Evolutionary conservation across 2,113 vertebrate genomes (phyloP), one percentile per base, ranked within the genome.

Genomic region (Ondatra zibethicus): DNA sequence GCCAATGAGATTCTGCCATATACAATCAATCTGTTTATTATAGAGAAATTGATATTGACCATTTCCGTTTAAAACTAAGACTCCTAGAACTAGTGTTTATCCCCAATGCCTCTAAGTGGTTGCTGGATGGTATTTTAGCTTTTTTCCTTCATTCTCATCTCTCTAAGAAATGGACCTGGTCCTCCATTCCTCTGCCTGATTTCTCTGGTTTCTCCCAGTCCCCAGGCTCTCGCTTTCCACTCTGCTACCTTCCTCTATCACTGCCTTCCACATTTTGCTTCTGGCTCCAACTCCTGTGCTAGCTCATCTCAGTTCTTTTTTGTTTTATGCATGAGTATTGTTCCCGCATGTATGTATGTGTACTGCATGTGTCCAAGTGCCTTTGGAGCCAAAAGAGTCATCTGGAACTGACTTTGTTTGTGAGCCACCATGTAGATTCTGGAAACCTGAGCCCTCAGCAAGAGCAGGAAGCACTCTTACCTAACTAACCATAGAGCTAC

Each of bases 31-130:
- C 65, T 73, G 52, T 81, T 78, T 82, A 81, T 61, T 73, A n/a
- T 55, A 47, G 96, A 63, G 17, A 97, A 63, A 58, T 25, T 16
- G 9, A 63, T 68, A 61, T 82, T 87, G 68, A 68, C n/a, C 39
- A n/a, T 95, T 93, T 86, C 58, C 39, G 50, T 93, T 92, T 78
- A 88, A 93, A 95, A 93, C 16, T 66, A 86, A 86, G 82, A 65
- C n/a, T 47, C 65, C 45, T 68, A 70, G 65, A 70, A 11, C 68
- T 52, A 61, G 17, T 75, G 27, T 17, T 63, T 39, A 45, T 47
- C 17, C 39, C 55, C 61, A 58, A 55, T 72, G 33, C 50, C 76
- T 77, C 63, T 82, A 65, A 27, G 52, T 85, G 27, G 52, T 86
- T 72, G 72, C 88, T 50, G 61, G 5, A 61, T 89, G 95, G 55